Evolutionary conservation across 2,113 vertebrate species (phyloP).

Genomic region (Mobula birostris): DNA sequence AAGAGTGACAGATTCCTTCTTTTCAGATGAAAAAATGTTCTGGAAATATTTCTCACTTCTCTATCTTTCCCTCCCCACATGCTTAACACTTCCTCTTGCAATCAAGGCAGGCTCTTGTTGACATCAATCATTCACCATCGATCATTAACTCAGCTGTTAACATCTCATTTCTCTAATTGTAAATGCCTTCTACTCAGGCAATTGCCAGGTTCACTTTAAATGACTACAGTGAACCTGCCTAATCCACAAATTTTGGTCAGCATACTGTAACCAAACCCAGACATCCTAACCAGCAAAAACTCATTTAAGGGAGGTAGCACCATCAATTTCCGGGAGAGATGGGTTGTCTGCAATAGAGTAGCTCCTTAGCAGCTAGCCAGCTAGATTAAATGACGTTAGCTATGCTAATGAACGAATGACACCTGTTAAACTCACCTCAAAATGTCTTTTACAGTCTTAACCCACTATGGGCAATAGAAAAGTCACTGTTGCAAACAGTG

Average conservation of each 20-base stretch:
- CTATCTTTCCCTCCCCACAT: not conserved
- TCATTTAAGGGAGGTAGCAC: too few relatives aligned
- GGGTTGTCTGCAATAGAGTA: too few relatives aligned
- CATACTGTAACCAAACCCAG: not conserved
- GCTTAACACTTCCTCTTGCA: not conserved
- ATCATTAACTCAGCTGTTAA: not conserved
- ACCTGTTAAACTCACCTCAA: too few relatives aligned
- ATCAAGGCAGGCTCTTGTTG: not conserved
- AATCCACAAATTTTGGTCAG: not conserved
- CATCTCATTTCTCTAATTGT: not conserved
- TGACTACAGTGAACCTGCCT: not conserved
- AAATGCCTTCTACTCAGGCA: not conserved
- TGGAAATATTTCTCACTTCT: not conserved
- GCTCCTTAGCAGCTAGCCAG: too few relatives aligned
- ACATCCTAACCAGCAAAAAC: too few relatives aligned
- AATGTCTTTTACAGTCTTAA: too few relatives aligned
- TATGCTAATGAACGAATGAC: too few relatives aligned
- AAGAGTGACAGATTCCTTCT: too few relatives aligned
- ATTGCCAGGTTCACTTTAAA: not conserved
- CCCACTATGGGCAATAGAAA: too few relatives aligned
- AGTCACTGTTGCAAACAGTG: too few relatives aligned
- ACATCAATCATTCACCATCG: not conserved
- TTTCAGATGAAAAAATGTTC: not conserved
- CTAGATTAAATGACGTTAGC: too few relatives aligned
- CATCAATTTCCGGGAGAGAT: too few relatives aligned